Evolutionary conservation across 2,113 vertebrate genomes (phyloP), one percentile per base, ranked within the genome.

Genomic region (Megaptera novaeangliae): DNA sequence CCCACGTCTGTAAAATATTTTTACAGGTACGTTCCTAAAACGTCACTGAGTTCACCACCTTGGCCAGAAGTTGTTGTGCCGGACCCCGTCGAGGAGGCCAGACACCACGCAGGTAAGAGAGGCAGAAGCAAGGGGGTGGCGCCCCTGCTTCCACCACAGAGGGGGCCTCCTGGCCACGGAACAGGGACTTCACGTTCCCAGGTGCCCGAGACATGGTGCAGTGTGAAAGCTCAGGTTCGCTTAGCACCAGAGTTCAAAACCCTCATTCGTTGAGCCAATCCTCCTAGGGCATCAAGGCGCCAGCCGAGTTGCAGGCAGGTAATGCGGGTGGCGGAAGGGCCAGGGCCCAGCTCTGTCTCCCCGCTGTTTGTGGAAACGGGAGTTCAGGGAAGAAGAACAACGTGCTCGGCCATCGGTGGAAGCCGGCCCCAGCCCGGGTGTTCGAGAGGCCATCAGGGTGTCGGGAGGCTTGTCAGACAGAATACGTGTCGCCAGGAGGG

Each of bases 51-150:
- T 61, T 99, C 98, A 0, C 99, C 99, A 0, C 99, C 99, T 0
- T 99, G 99, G 99, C 98, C 99, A 11, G 98, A 99, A 77, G 78
- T 99, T 31, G 97, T 98, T 1, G 97, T 99, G 39, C 99, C 99
- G 52, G 98, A 99, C 89, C 98, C 98, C 0, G 75, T 12, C 1
- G 98, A 99, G 95, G 99, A 99, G 97, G 96, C 96, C 0, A 97
- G 97, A 88, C 92, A 98, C 1, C 99, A 99, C 1, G 88, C 94
- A 98, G 99, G 99, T 99, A 97, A 97, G 5, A 8, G n/a, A 14
- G 20, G 10, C 27, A 0, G 29, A 21, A 72, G 17, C 2, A 0
- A 11, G 4, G 34, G 34, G 36, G 18, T 5, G 2, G 44, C 3
- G 1, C 55, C 11, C 27, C 5, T 3, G n/a, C 44, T 23, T 2